Evolutionary conservation across 2,113 vertebrate species (phyloP).

Genomic region (Lepisosteus osseus): DNA sequence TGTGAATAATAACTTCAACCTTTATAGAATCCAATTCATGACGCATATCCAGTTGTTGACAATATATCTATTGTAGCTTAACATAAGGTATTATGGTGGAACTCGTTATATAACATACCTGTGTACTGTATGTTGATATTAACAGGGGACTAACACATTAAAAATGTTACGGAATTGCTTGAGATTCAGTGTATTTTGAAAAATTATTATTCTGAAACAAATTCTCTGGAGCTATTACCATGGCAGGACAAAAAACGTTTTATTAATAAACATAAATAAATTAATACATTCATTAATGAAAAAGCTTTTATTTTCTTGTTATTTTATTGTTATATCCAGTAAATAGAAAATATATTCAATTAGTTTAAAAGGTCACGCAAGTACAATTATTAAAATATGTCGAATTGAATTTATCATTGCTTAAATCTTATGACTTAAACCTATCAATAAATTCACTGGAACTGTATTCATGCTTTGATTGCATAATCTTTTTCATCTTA

Average conservation of each 20-base stretch:
- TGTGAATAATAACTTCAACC: too few species aligned
- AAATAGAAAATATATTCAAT: background rate
- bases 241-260: background rate
- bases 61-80: too few species aligned
- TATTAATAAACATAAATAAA: background rate
- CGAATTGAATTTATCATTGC: background rate
- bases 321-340: background rate
- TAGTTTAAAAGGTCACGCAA: conserved; percentile 4
- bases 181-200: too few species aligned
- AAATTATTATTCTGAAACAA: too few species aligned
- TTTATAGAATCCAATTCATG: too few species aligned
- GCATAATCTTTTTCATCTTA: background rate
- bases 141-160: too few species aligned
- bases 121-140: too few species aligned
- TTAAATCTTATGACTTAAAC: background rate
- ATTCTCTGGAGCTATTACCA: too few species aligned
- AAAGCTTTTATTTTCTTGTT: background rate
- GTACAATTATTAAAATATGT: background rate
- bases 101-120: too few species aligned
- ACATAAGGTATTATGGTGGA: too few species aligned
- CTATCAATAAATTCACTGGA: background rate
- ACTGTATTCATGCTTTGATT: background rate
- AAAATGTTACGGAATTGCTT: too few species aligned
- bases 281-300: background rate
- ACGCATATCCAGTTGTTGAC: too few species aligned